A percentile compares a stretch with the other conserved stretches of the same genome.
Evolutionary conservation across 2,888 invertebrate species (phyloP).

Genomic region (Sepiola atlantica): DNA sequence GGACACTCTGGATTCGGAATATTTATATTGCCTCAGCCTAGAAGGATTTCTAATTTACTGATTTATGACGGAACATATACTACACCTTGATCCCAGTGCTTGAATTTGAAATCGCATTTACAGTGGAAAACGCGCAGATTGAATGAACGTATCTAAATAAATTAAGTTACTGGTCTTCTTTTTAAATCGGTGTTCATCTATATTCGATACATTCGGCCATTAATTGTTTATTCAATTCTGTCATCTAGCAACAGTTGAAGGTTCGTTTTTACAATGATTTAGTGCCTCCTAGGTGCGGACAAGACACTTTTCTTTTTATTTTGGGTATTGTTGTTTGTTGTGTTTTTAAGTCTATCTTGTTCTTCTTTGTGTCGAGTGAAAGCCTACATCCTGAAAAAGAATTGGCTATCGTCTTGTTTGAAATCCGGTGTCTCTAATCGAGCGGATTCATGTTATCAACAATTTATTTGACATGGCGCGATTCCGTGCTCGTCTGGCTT

Average conservation of each 20-base stretch:
- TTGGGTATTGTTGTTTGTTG: neutral
- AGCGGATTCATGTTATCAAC: neutral
- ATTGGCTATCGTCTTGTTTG: neutral
- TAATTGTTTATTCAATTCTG: neutral
- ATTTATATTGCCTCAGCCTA: no score
- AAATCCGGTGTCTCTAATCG: neutral
- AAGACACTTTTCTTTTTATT: neutral
- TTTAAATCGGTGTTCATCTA: neutral
- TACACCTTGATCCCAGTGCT: no score
- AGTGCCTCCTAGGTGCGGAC: neutral
- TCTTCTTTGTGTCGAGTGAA: neutral
- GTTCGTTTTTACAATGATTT: neutral
- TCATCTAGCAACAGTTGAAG: neutral
- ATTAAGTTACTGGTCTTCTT: no score
- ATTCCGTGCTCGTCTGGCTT: neutral
- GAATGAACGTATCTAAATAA: no score
- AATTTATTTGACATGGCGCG: neutral
- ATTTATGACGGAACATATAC: no score
- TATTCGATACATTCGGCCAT: neutral
- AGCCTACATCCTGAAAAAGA: neutral
- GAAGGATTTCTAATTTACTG: no score
- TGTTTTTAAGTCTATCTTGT: neutral
- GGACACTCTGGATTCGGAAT: no score
- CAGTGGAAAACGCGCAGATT: no score
- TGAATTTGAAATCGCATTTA: no score